Conservation (phyloP, 2,888 invertebrate species). For the Oegoconia quadripuncta region DNA sequence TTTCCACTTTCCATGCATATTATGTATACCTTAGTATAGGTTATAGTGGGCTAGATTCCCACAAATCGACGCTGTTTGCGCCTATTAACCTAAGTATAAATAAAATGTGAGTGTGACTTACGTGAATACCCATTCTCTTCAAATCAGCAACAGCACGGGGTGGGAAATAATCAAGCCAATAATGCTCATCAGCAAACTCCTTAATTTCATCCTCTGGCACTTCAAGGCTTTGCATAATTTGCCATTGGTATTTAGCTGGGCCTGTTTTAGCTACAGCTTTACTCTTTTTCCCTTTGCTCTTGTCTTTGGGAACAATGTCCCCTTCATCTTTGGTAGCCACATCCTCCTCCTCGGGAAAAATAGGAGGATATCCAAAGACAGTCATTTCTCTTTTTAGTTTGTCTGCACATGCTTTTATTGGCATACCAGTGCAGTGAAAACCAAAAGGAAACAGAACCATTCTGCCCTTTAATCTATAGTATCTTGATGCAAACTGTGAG, state of each 20-base stretch:
- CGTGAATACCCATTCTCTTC: constrained; percentile 93
- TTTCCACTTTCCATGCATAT: no score
- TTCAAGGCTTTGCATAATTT: constrained; percentile 97
- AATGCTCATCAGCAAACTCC: constrained; percentile 91
- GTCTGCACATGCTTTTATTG: constrained; percentile 99
- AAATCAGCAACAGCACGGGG: constrained; percentile 93
- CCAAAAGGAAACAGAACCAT: constrained; percentile 97
- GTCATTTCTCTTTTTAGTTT: constrained; percentile 97
- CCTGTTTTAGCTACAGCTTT: constrained; percentile 97
- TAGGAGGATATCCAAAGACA: constrained; percentile 94
- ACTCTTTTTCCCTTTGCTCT: constrained; percentile 92
- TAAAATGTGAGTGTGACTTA: no score
- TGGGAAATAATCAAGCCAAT: constrained; percentile 99
- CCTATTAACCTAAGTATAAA: no score
- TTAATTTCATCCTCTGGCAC: constrained; percentile 94
- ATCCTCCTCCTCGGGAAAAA: constrained; percentile 85
- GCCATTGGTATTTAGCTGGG: constrained; percentile 96
- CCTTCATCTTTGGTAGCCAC: constrained; percentile 65
- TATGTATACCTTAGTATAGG: no score
- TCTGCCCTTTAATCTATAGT: constrained; percentile 94
- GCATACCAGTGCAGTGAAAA: constrained; percentile 99
- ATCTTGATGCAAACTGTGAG: constrained; percentile 91
- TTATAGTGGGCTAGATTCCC: no score
- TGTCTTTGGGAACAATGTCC: constrained; percentile 81
- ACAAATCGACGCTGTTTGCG: no score